These are phyloP conservation scores for Alosa alosa DNA, from an alignment of 2,113 vertebrate genomes.

Conservation along the genomic window DNA sequence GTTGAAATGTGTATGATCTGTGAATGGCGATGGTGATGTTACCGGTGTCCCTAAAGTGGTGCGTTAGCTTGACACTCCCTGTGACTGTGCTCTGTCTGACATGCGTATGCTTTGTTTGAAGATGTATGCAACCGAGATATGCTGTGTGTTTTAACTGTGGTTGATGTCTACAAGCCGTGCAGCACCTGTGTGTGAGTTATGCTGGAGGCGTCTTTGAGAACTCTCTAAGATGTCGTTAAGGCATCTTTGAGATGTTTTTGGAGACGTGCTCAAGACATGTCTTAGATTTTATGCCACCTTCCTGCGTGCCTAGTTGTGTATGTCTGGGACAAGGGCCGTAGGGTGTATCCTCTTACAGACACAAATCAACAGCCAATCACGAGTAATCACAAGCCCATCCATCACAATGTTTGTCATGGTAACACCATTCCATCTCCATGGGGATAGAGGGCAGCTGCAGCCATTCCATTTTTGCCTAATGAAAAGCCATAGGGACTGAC, in stretches of 20 bases:
- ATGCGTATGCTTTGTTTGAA: background rate
- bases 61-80: background rate
- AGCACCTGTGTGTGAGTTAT: conserved; percentile 7
- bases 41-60: background rate
- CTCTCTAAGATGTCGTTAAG: conserved; percentile 36
- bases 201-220: background rate
- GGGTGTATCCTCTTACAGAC: background rate
- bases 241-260: conserved; percentile 38
- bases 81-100: background rate
- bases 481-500: background rate
- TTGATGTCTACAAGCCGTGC: background rate
- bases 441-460: background rate
- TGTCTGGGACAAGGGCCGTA: background rate
- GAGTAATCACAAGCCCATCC: conserved; percentile 48
- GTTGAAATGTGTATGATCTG: background rate
- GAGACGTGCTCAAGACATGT: background rate
- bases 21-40: background rate
- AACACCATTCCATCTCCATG: conserved; percentile 48
- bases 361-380: conserved; percentile 51
- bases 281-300: background rate
- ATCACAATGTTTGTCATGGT: conserved; percentile 45
- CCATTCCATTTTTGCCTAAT: background rate
- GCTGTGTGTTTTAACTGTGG: conserved; percentile 15
- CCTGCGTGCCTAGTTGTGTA: background rate
- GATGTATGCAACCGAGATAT: background rate